phyloP scores from a whole-genome alignment of 2,797 vertebrate species.

The Notoglanidium macrostoma region DNA sequence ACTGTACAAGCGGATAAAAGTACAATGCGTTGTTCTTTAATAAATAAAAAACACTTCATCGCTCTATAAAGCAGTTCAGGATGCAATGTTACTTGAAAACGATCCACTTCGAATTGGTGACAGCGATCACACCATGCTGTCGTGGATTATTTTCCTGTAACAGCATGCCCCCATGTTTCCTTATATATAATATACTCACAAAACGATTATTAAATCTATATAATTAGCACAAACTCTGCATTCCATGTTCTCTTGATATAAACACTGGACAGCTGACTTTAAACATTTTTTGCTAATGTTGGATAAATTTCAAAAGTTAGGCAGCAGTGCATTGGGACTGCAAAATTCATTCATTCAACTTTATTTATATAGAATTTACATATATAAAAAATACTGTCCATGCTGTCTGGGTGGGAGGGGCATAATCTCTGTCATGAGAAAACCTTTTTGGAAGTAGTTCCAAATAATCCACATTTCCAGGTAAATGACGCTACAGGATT shows the following conservation, averaged over 20 bases:
- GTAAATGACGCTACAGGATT: neutral
- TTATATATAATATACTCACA: neutral
- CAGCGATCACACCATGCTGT: neutral
- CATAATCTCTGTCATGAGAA: neutral
- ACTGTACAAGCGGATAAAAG: neutral
- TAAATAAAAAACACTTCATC: neutral
- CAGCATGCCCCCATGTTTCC: neutral
- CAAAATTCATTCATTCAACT: neutral
- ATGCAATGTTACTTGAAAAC: neutral
- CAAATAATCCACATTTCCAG: neutral
- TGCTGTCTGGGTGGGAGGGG: too few relatives aligned
- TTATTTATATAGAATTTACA: too few relatives aligned
- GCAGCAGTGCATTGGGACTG: neutral
- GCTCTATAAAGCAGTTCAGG: neutral
- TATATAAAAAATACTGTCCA: too few relatives aligned
- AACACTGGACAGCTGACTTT: neutral
- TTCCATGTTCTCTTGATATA: neutral
- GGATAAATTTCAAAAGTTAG: too few relatives aligned
- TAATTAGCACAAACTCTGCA: too few relatives aligned
- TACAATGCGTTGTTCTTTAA: neutral
- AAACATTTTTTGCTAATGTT: neutral
- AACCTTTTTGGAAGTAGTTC: neutral
- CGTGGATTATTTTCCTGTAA: neutral
- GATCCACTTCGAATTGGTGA: neutral
- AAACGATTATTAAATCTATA: neutral